phyloP scores from a whole-genome alignment of 2,797 vertebrate genomes.

The Galagoides demidoff region DNA sequence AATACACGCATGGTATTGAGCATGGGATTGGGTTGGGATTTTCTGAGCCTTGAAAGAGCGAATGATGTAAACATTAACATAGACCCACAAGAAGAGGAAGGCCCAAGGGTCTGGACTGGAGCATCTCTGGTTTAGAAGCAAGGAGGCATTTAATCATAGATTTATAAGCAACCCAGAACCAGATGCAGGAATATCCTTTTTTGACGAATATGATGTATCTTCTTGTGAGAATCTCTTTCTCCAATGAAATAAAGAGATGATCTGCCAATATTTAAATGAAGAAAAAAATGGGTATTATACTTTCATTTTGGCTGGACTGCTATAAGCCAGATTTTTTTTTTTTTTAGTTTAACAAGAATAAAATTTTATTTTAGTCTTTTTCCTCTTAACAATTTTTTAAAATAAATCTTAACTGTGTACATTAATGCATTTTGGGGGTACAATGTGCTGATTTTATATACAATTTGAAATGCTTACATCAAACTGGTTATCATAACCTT shows the following conservation, averaged over 20 bases:
- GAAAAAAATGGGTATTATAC: slow-evolving; percentile 34
- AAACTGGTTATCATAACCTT: too few relatives aligned
- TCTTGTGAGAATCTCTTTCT: slow-evolving; percentile 19
- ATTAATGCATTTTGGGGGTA: too few relatives aligned
- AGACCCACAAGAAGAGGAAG: not conserved
- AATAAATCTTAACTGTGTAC: too few relatives aligned
- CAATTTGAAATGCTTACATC: too few relatives aligned
- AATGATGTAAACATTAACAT: not conserved
- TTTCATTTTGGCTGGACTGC: not conserved
- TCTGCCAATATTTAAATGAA: slow-evolving; percentile 27
- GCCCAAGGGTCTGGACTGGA: not conserved
- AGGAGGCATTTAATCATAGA: not conserved
- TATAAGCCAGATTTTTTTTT: not conserved
- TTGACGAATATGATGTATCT: not conserved
- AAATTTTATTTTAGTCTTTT: too few relatives aligned
- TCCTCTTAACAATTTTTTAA: too few relatives aligned
- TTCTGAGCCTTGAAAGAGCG: not conserved
- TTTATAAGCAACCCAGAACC: slow-evolving; percentile 45
- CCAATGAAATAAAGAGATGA: slow-evolving; percentile 8
- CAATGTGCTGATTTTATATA: too few relatives aligned
- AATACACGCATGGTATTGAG: not conserved
- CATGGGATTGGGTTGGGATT: not conserved
- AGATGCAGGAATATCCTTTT: not conserved
- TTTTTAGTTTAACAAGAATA: too few relatives aligned
- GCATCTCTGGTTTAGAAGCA: slow-evolving; percentile 40